phyloP scores from a whole-genome alignment of 2,113 vertebrate genomes.

The Datnioides undecimradiatus region DNA sequence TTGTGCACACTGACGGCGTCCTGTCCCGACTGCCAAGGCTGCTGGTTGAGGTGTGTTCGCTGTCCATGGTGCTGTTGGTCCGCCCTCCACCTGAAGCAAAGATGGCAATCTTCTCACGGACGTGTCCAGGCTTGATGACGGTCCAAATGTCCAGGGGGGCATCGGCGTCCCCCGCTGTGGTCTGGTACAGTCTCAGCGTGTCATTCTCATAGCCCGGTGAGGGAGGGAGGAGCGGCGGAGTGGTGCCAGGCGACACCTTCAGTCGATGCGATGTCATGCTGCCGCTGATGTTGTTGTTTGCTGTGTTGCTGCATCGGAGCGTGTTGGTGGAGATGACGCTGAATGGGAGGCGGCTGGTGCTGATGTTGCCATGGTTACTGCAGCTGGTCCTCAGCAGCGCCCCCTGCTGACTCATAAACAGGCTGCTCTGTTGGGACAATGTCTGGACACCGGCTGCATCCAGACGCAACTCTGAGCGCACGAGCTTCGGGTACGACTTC shows the following conservation, averaged over 20 bases:
- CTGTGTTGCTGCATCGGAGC: conserved; percentile 68
- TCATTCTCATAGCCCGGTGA: conserved; percentile 30
- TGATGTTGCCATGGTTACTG: conserved; percentile 72
- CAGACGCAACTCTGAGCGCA: conserved; percentile 81
- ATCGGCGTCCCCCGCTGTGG: conserved; percentile 82
- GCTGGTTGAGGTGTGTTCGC: not conserved
- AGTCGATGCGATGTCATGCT: conserved; percentile 1
- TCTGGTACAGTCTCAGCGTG: conserved; percentile 78
- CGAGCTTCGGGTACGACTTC: conserved; percentile 85
- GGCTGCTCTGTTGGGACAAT: conserved; percentile 66
- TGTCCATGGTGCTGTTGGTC: not conserved
- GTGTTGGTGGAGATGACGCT: conserved; percentile 87
- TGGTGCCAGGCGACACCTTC: conserved; percentile 21
- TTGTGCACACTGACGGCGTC: fast-evolving
- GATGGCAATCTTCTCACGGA: conserved; percentile 96
- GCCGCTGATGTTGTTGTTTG: not conserved
- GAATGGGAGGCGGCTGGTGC: conserved; percentile 77
- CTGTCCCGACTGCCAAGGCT: not conserved
- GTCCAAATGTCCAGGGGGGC: conserved; percentile 89
- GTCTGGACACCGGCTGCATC: conserved; percentile 75
- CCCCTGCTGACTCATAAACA: conserved; percentile 78
- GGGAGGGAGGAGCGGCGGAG: not conserved
- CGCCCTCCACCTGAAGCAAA: conserved; percentile 82
- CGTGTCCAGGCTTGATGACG: conserved; percentile 95
- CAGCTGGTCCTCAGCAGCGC: conserved; percentile 66